Evolutionary conservation across 1,140 invertebrate species (phyloP).

Genomic region (Trigoniulus corallinus): DNA sequence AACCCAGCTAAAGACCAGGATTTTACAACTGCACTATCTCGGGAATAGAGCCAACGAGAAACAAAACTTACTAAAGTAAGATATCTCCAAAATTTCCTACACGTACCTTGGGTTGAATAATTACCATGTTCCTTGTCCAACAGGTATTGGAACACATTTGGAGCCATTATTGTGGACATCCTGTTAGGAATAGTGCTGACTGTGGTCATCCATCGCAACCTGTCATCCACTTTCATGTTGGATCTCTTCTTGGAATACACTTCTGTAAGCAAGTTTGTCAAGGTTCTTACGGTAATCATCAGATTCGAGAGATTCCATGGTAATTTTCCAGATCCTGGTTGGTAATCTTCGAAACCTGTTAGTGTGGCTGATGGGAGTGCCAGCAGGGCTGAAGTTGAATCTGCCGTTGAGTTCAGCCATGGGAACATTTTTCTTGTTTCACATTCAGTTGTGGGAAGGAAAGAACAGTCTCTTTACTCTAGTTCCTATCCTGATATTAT

Average conservation of each 20-base stretch:
- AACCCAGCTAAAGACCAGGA: neutral
- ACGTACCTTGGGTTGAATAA: neutral
- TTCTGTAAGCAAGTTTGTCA: conserved; percentile 1
- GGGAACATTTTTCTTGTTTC: conserved; percentile 79
- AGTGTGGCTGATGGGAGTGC: conserved; percentile 73
- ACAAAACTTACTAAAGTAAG: neutral
- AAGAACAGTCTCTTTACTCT: neutral
- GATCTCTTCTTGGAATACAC: conserved; percentile 8
- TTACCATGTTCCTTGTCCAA: neutral
- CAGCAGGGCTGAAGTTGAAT: conserved; percentile 84
- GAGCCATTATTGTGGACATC: conserved; percentile 9
- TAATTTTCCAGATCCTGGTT: conserved; percentile 13
- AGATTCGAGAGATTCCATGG: neutral
- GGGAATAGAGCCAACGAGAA: neutral
- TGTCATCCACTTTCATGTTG: conserved; percentile 4
- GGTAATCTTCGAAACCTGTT: conserved; percentile 43
- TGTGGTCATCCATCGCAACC: conserved; percentile 4
- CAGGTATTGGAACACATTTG: neutral
- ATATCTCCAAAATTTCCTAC: neutral
- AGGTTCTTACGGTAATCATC: neutral
- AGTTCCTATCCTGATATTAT: too few relatives aligned
- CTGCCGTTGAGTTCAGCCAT: conserved; percentile 66
- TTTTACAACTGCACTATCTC: neutral
- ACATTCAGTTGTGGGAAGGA: conserved; percentile 69
- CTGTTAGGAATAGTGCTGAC: conserved; percentile 10